Conservation (phyloP, 2,113 vertebrate species). For the Apus apus region DNA sequence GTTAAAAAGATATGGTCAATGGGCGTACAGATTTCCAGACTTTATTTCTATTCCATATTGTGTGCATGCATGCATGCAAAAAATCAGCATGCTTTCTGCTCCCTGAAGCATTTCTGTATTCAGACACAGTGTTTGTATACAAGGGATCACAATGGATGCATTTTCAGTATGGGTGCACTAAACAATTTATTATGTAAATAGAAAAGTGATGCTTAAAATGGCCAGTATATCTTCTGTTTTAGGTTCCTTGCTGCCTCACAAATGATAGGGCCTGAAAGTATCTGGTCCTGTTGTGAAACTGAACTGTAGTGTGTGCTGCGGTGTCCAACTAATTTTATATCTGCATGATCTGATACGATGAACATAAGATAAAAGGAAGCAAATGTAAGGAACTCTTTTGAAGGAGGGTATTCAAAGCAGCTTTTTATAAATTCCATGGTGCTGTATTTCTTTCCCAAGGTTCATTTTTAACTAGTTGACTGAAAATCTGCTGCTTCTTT, state of each 20-base stretch:
- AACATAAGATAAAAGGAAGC: not conserved
- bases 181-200: not conserved
- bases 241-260: not conserved
- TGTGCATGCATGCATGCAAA: not conserved
- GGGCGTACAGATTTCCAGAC: not conserved
- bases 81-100: not conserved
- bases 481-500: conserved; percentile 39
- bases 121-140: not conserved
- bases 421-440: not conserved
- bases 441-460: not conserved
- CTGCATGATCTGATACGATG: not conserved
- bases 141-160: not conserved
- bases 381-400: not conserved
- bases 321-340: not conserved
- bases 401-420: not conserved
- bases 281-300: not conserved
- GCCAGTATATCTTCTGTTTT: not conserved
- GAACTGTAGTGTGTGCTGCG: not conserved
- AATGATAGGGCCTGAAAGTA: not conserved
- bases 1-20: not conserved
- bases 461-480: not conserved
- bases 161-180: not conserved
- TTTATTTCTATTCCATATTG: not conserved
- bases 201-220: not conserved
- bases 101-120: not conserved